Base-by-base conservation (phyloP, 1,140 invertebrate genomes). In the Cotesia vestalis region DNA sequence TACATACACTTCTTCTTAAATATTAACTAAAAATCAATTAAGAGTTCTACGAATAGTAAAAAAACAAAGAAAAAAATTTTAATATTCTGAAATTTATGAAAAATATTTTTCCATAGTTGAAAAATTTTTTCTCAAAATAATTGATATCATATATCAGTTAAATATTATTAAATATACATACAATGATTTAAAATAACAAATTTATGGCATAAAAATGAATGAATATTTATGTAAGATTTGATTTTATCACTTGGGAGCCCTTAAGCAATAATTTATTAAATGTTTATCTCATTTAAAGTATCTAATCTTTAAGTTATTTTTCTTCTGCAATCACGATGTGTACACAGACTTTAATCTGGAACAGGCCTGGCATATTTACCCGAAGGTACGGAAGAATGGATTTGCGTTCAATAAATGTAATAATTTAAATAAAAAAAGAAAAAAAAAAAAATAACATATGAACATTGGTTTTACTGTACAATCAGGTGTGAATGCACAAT, bases 301-400 rank as follows among this genome's bases (percentile, higher is more conserved):
- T 66, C 34, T 46, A 46, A 64, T 64, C 51, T 20, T 66, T 35
- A n/a, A 66, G 38, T 52, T 66, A 27, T 27, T 27, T 57, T 68
- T 34, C 20, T 55, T 55, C 51, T 68, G 55, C 66, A 27, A 68
- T 57, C 35, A 57, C 66, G 53, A 53, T 51, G 46, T 64, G n/a
- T 66, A 27, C 63, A 20, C 69, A 71, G 52, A 71, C 34, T 66
- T 61, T 64, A 34, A 71, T 71, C 69, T 66, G 69, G 61, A 71
- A 66, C 63, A 63, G 52, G 46, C 69, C 52, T 71, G 61, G 61
- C 62, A 66, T 64, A 34, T 38, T 66, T 36, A 57, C 62, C 69
- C 69, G 36, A 55, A 35, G 53, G 53, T 64, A 71, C 35, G 34
- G 62, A 64, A 55, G 61, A 71, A 71, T 71, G 51, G 35, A 63